Conservation (phyloP, 2,888 invertebrate species). For the Corythucha ciliata region DNA sequence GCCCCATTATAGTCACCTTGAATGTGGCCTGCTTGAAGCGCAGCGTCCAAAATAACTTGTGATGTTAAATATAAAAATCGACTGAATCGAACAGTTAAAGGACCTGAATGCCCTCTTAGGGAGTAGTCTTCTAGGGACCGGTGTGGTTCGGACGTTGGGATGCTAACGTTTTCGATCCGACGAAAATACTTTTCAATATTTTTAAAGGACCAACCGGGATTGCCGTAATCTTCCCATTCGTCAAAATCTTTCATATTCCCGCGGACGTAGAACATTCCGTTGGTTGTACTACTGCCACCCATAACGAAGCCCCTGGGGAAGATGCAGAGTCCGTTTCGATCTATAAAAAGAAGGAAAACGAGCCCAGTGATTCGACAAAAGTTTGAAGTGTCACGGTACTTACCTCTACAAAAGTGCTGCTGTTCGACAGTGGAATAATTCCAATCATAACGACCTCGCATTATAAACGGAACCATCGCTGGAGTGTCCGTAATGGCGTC, state of each 20-base stretch:
- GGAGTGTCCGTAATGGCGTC: not conserved
- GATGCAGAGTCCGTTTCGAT: not conserved
- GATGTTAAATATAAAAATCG: no score
- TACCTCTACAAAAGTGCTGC: not conserved
- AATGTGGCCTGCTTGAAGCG: no score
- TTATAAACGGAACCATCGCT: not conserved
- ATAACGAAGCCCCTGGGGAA: not conserved
- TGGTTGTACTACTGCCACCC: not conserved
- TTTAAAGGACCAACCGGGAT: no score
- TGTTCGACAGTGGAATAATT: constrained; percentile 4
- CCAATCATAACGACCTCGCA: not conserved
- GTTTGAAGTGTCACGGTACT: no score
- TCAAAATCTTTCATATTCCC: not conserved
- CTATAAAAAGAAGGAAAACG: not conserved
- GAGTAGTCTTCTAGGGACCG: no score
- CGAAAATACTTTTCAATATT: no score
- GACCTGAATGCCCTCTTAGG: no score
- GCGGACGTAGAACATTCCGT: not conserved
- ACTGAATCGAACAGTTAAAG: no score
- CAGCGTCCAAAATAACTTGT: no score
- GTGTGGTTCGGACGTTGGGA: no score
- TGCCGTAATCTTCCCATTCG: not conserved
- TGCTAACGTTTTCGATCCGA: no score
- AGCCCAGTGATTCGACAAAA: no score
- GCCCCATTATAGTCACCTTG: constrained; percentile 23